These are phyloP conservation scores for Darevskia nairensis DNA, from an alignment of 2,797 vertebrate genomes.

Conservation along the genomic window DNA sequence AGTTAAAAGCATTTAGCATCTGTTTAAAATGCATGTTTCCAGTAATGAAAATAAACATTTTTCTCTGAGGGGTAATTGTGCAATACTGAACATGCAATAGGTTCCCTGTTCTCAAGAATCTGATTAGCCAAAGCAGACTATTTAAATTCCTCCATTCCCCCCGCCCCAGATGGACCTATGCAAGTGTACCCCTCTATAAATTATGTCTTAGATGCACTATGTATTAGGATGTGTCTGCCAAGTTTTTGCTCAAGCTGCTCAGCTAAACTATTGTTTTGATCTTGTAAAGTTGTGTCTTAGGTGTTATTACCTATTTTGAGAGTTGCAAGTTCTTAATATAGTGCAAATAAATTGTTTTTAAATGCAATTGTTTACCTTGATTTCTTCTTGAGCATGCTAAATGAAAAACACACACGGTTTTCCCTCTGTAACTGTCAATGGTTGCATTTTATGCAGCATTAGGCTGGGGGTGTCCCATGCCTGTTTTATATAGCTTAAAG, in stretches of 20 bases:
- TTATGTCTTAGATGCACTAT: background rate
- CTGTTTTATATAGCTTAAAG: too few relatives aligned
- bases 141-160: background rate
- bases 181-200: background rate
- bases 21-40: background rate
- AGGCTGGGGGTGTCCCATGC: too few relatives aligned
- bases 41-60: background rate
- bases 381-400: background rate
- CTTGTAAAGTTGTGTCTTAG: background rate
- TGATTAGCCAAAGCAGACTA: background rate
- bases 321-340: background rate
- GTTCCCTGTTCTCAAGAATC: background rate
- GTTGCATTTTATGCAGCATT: too few relatives aligned
- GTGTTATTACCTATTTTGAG: background rate
- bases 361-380: background rate
- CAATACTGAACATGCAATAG: background rate
- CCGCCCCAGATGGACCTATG: background rate
- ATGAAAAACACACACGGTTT: background rate
- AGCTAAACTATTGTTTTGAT: background rate
- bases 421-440: too few relatives aligned
- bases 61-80: background rate
- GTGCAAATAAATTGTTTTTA: conserved; percentile 14
- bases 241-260: background rate
- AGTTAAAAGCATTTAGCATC: background rate
- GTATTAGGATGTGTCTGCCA: background rate